These are phyloP conservation scores for Augochlora pura DNA, from an alignment of 1,140 invertebrate species.

Conservation along the genomic window DNA sequence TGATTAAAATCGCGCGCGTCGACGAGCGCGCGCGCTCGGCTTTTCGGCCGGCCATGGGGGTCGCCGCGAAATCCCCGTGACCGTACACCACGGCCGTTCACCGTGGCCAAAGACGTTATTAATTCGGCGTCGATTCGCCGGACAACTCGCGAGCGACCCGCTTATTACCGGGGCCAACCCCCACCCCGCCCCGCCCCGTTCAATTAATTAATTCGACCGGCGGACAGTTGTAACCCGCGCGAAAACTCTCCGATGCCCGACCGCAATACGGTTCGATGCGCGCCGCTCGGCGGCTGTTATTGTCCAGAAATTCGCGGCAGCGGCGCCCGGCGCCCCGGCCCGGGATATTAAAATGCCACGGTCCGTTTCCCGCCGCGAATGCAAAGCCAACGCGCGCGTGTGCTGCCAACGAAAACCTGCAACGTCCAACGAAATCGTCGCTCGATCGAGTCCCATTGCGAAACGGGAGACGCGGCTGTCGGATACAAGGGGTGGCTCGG, in stretches of 20 bases:
- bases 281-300: neutral
- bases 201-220: constrained; percentile 4
- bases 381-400: too few relatives aligned
- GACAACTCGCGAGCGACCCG: too few relatives aligned
- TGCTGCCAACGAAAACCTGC: too few relatives aligned
- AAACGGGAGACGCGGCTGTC: too few relatives aligned
- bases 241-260: neutral
- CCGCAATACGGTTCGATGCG: neutral
- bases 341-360: constrained; percentile 1
- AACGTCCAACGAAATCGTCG: neutral
- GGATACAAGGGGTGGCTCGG: too few relatives aligned
- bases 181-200: too few relatives aligned
- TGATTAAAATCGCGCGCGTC: neutral
- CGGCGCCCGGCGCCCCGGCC: too few relatives aligned
- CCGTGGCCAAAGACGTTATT: neutral
- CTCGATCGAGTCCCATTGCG: neutral
- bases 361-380: neutral
- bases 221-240: neutral
- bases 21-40: neutral
- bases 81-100: neutral
- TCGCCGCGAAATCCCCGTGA: too few relatives aligned
- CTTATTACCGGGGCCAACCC: neutral
- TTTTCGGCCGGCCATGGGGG: neutral
- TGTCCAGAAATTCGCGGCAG: constrained; percentile 1
- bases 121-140: neutral